A percentile compares a stretch with the other conserved stretches of the same genome.
phyloP scores from a whole-genome alignment of 2,888 invertebrate species.

The Himalopsyche tibetana region DNA sequence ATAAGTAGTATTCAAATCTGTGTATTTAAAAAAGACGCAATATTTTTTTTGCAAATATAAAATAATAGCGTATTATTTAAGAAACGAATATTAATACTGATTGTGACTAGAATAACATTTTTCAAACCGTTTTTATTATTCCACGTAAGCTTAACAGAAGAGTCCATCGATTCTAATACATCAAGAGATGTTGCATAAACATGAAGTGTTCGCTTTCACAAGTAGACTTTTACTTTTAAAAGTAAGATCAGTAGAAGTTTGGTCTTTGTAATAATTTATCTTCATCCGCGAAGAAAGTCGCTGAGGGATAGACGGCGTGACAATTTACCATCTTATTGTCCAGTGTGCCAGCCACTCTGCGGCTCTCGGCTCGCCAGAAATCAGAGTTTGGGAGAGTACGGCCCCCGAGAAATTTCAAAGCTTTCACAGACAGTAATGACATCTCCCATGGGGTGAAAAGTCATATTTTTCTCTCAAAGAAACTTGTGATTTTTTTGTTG shows the following conservation, averaged over 20 bases:
- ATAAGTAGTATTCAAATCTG: no score
- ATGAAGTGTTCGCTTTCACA: neutral
- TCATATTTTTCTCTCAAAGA: constrained; percentile 26
- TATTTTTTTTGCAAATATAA: no score
- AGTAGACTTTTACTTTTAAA: constrained; percentile 24
- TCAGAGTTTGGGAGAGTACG: neutral
- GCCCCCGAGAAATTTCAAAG: constrained; percentile 31
- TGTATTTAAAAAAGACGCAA: no score
- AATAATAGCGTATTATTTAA: no score
- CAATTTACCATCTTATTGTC: constrained; percentile 52
- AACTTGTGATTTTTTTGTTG: constrained; percentile 1
- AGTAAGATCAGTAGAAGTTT: constrained; percentile 15
- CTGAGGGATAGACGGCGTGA: constrained; percentile 32
- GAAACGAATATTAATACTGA: no score
- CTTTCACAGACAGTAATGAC: constrained; percentile 28
- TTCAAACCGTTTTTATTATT: no score
- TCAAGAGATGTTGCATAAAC: constrained; percentile 34
- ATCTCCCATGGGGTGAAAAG: constrained; percentile 22
- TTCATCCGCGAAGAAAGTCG: constrained; percentile 11
- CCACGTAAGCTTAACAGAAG: neutral
- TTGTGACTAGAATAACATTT: no score
- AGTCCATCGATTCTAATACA: constrained; percentile 8
- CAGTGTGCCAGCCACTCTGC: constrained; percentile 37
- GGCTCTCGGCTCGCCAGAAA: constrained; percentile 22
- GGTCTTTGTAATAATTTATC: constrained; percentile 7